Percentiles rank a stretch among this genome's conserved stretches.
phyloP scores from a whole-genome alignment of 2,113 vertebrate species.

The Cephalopterus ornatus region DNA sequence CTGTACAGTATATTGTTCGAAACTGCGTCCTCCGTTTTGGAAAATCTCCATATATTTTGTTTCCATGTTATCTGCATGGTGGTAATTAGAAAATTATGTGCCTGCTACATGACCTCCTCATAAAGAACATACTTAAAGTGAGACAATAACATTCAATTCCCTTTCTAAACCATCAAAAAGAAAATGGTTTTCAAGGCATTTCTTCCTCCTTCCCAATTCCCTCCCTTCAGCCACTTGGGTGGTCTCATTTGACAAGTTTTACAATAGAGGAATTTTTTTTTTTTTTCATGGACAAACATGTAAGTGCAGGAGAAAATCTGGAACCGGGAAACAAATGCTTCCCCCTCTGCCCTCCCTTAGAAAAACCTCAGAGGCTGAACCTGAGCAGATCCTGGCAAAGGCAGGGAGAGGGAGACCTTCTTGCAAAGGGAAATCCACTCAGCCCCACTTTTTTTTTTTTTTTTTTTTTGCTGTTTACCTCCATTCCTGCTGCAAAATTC shows the following conservation, averaged over 20 bases:
- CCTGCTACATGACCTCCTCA: constrained; percentile 56
- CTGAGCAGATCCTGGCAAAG: background rate
- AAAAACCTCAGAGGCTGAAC: background rate
- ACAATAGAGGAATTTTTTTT: constrained; percentile 17
- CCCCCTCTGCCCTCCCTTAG: background rate
- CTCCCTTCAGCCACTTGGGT: constrained; percentile 53
- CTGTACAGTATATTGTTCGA: background rate
- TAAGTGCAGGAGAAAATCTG: constrained; percentile 42
- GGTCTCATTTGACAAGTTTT: constrained; percentile 57
- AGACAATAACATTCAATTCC: constrained; percentile 66
- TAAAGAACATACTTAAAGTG: constrained; percentile 54
- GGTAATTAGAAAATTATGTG: constrained; percentile 66
- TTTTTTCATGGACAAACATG: background rate
- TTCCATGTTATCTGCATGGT: constrained; percentile 34
- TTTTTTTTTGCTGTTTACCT: background rate
- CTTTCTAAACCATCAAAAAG: constrained; percentile 69
- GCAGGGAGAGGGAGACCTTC: background rate
- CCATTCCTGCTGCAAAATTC: background rate
- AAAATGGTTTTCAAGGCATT: constrained; percentile 65
- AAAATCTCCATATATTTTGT: constrained; percentile 54
- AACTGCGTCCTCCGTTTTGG: constrained; percentile 1
- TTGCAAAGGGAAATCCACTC: background rate
- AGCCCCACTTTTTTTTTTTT: no score
- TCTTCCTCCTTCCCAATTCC: constrained; percentile 40
- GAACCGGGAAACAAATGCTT: background rate